These are phyloP conservation scores for Pedionomus torquatus DNA, from an alignment of 2,113 vertebrate species.

Conservation along the genomic window DNA sequence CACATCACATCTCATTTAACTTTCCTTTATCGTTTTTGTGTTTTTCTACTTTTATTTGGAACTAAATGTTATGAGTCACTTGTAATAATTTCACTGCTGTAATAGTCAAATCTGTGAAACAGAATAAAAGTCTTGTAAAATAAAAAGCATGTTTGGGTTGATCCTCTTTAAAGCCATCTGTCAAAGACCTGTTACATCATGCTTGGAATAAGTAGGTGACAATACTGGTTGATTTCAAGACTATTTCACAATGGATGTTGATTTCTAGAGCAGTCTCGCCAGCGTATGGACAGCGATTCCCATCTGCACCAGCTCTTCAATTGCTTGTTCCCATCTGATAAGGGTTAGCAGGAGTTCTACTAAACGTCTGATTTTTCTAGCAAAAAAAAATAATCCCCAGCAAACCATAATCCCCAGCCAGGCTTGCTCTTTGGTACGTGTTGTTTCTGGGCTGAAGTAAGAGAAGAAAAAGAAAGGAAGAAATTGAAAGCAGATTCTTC, in stretches of 20 bases:
- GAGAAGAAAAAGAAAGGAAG: not conserved
- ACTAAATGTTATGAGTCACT: conserved; percentile 69
- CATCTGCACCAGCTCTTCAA: not conserved
- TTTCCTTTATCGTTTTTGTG: conserved; percentile 23
- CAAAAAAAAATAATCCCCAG: not conserved
- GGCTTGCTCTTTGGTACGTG: not conserved
- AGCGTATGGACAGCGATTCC: not conserved
- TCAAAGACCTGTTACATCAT: not conserved
- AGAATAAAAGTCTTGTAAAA: conserved; percentile 79
- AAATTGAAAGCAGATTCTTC: not conserved
- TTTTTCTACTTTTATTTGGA: conserved; percentile 70
- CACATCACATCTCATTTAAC: not conserved
- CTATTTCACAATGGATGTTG: not conserved
- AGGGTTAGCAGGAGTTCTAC: not conserved
- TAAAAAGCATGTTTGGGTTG: conserved; percentile 51
- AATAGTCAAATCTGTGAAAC: conserved; percentile 74
- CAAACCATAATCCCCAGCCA: not conserved
- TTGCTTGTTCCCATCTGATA: not conserved
- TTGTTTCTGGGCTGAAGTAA: not conserved
- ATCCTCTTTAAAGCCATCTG: conserved; percentile 17
- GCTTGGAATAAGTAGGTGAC: not conserved
- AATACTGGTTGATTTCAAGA: not conserved
- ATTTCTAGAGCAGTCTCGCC: not conserved
- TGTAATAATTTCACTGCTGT: conserved; percentile 78
- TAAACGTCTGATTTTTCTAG: not conserved